Conservation (phyloP, 2,113 vertebrate species). For the Centropus bengalensis region DNA sequence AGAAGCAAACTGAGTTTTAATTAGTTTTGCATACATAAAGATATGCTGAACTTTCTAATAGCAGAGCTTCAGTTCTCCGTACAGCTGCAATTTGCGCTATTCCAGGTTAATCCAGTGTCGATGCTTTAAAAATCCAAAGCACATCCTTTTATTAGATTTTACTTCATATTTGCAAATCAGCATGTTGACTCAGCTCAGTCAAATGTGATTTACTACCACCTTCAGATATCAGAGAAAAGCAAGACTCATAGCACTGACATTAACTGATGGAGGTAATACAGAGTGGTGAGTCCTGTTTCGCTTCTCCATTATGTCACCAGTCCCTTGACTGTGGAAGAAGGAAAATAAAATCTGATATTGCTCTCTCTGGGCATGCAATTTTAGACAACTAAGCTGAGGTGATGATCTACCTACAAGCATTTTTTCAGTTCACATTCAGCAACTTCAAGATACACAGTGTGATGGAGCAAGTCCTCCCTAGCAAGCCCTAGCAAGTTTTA, state of each 20-base stretch:
- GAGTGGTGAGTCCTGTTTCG: conserved; percentile 15
- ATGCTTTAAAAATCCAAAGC: neutral
- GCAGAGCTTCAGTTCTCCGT: neutral
- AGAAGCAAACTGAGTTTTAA: conserved; percentile 19
- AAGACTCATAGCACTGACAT: neutral
- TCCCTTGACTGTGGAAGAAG: neutral
- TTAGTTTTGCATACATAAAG: conserved; percentile 4
- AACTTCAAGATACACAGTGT: neutral
- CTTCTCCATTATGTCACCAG: neutral
- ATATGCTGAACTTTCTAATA: neutral
- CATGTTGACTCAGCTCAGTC: neutral
- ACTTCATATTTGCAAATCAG: conserved; percentile 14
- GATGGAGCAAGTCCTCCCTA: neutral
- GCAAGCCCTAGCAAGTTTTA: neutral
- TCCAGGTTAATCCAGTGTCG: neutral
- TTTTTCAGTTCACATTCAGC: neutral
- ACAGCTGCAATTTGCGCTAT: neutral
- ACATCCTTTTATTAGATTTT: neutral
- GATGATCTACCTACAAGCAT: neutral
- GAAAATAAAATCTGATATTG: neutral
- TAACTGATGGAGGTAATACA: conserved; percentile 2
- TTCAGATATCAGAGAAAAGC: neutral
- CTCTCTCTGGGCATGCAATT: neutral
- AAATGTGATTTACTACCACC: conserved; percentile 35
- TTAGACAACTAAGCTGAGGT: neutral